Evolutionary conservation across 2,888 invertebrate genomes (phyloP).

Genomic region (Macaria notata): DNA sequence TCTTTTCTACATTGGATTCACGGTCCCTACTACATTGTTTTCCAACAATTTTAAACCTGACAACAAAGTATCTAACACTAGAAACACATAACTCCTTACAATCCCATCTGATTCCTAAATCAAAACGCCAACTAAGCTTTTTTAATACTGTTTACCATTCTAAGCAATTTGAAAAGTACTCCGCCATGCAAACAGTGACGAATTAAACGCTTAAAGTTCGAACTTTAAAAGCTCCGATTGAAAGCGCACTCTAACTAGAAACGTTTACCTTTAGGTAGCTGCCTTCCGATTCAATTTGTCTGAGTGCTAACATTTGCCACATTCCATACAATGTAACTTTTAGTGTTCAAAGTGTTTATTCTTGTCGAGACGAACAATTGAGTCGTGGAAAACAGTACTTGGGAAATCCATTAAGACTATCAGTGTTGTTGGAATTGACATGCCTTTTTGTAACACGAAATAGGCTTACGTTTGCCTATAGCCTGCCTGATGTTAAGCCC

Average conservation of each 20-base stretch:
- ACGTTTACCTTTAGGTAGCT: constrained; percentile 16
- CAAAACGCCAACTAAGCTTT: background rate
- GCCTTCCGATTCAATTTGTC: constrained; percentile 32
- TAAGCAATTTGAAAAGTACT: constrained; percentile 11
- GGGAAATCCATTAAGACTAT: background rate
- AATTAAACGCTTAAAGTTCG: constrained; percentile 17
- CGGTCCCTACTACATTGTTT: too few relatives aligned
- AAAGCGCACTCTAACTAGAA: constrained; percentile 15
- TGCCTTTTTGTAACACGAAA: too few relatives aligned
- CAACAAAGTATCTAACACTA: too few relatives aligned
- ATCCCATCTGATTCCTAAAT: background rate
- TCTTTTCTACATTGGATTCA: too few relatives aligned
- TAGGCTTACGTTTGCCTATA: too few relatives aligned
- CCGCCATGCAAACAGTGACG: constrained; percentile 21
- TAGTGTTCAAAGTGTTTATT: constrained; percentile 22
- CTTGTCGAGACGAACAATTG: constrained; percentile 11
- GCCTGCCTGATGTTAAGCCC: too few relatives aligned
- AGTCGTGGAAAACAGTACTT: constrained; percentile 4
- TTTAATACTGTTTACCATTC: background rate
- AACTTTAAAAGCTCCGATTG: constrained; percentile 21
- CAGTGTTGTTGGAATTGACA: too few relatives aligned
- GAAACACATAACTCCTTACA: too few relatives aligned
- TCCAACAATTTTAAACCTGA: too few relatives aligned
- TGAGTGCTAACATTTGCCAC: constrained; percentile 27
- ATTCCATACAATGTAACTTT: constrained; percentile 31